Evolutionary conservation across 2,888 invertebrate species (phyloP).

Genomic region (Microctonus aethiopoides): DNA sequence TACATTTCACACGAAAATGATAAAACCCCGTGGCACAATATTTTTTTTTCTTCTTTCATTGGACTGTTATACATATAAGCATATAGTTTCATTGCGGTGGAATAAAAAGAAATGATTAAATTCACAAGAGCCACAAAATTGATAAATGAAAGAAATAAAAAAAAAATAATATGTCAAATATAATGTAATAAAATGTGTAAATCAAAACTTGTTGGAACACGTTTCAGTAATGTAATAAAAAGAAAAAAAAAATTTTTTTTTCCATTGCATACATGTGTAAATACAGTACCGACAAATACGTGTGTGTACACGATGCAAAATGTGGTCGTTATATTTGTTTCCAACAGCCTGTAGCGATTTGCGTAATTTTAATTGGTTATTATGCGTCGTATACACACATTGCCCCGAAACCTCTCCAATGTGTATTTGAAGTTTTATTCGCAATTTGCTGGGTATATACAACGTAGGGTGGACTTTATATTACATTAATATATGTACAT

Average conservation of each 20-base stretch:
- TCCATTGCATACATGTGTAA: neutral
- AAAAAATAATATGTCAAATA: neutral
- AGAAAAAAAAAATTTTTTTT: no score
- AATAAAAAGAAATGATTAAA: neutral
- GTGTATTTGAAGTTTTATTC: conserved; percentile 46
- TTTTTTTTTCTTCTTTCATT: neutral
- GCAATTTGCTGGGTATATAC: conserved; percentile 45
- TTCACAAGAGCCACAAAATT: neutral
- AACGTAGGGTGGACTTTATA: neutral
- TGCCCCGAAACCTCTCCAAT: neutral
- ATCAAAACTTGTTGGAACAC: neutral
- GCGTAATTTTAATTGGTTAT: conserved; percentile 53
- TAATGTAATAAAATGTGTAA: neutral
- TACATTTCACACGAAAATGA: conserved; percentile 54
- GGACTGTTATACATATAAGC: neutral
- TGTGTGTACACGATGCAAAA: neutral
- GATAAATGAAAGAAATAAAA: neutral
- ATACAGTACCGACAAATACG: conserved; percentile 1
- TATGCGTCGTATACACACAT: conserved; percentile 29
- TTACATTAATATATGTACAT: neutral
- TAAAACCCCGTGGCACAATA: conserved; percentile 50
- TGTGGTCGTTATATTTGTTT: neutral
- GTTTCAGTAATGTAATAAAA: neutral
- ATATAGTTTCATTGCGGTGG: neutral
- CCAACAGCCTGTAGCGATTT: conserved; percentile 36